These are phyloP conservation scores for Petrocephalus schoutedeni DNA, from an alignment of 2,797 vertebrate genomes.

Conservation along the genomic window DNA sequence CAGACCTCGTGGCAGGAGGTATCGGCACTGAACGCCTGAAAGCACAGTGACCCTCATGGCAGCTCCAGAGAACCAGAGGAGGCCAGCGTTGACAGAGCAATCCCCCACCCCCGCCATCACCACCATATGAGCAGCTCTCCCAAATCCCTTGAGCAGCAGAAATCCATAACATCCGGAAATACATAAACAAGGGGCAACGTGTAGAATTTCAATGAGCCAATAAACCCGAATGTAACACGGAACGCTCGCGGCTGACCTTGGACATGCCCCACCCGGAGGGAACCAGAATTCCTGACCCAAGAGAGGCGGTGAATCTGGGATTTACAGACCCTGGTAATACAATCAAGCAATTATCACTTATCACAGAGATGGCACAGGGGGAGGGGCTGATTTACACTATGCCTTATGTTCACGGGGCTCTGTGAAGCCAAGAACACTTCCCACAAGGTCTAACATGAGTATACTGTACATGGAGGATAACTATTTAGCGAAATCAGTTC, in stretches of 20 bases:
- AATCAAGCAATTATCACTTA: conserved; percentile 4
- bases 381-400: background rate
- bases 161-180: background rate
- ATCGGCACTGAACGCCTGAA: background rate
- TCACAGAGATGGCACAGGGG: background rate
- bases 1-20: background rate
- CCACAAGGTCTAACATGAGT: background rate
- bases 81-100: background rate
- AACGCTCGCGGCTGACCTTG: background rate
- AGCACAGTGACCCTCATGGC: background rate
- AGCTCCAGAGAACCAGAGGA: background rate
- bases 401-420: background rate
- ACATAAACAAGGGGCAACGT: background rate
- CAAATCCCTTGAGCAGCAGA: background rate
- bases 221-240: background rate
- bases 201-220: conserved; percentile 14
- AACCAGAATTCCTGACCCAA: background rate
- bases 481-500: background rate
- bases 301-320: background rate
- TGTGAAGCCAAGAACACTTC: background rate
- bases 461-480: no score
- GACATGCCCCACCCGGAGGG: background rate
- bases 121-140: background rate
- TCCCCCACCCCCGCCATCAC: background rate
- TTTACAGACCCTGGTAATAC: background rate